phyloP scores from a whole-genome alignment of 2,888 invertebrate genomes.

The Tipula unca region DNA sequence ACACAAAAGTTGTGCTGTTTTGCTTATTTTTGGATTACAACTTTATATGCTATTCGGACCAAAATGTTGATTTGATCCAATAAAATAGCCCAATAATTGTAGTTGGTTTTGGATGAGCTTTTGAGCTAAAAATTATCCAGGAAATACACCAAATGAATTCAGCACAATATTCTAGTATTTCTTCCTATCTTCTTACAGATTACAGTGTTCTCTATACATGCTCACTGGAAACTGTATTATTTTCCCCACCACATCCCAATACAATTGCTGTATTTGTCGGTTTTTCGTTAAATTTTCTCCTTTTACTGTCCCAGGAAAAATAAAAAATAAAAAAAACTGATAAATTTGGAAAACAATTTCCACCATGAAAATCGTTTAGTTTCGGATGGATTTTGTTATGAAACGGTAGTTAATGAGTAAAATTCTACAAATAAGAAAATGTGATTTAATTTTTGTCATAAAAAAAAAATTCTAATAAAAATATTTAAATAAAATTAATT shows the following conservation, averaged over 20 bases:
- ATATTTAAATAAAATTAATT: neutral
- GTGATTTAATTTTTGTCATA: neutral
- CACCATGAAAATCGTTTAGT: constrained; percentile 3
- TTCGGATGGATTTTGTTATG: neutral
- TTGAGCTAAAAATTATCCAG: neutral
- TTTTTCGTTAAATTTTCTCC: neutral
- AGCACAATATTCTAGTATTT: neutral
- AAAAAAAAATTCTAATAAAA: neutral
- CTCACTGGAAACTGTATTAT: neutral
- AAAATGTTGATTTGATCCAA: no score
- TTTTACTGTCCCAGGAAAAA: neutral
- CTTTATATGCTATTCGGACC: no score
- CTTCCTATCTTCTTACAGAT: neutral
- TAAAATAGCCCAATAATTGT: neutral
- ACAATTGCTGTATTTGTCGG: neutral
- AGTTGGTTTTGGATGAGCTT: neutral
- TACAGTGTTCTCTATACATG: neutral
- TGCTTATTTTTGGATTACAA: no score
- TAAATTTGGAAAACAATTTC: neutral
- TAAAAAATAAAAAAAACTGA: neutral
- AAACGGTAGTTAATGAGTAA: neutral
- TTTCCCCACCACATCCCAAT: neutral
- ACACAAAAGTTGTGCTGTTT: no score
- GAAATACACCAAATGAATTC: neutral
- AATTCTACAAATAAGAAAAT: neutral